A percentile compares a stretch with the other conserved stretches of the same genome.
phyloP scores from a whole-genome alignment of 2,888 invertebrate species.

The Stenichneumon culpator region DNA sequence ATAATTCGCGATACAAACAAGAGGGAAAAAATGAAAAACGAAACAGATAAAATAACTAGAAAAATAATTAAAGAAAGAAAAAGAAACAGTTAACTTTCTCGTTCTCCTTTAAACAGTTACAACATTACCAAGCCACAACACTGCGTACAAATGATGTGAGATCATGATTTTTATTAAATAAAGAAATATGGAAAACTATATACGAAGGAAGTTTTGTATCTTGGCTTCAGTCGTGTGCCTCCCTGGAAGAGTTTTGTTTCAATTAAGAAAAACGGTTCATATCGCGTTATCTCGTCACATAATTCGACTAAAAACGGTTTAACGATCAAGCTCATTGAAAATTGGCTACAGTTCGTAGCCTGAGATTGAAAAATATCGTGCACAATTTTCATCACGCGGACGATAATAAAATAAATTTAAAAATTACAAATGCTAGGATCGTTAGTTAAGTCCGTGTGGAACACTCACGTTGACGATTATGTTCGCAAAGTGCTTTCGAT shows the following conservation, averaged over 20 bases:
- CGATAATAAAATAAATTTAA: not conserved
- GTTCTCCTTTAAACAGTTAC: slow-evolving; percentile 62
- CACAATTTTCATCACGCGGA: slow-evolving; percentile 32
- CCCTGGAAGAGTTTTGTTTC: slow-evolving; percentile 49
- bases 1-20: slow-evolving; percentile 21
- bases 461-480: slow-evolving; percentile 31
- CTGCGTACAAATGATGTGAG: slow-evolving; percentile 72
- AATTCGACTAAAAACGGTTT: slow-evolving; percentile 44
- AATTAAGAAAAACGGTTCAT: not conserved
- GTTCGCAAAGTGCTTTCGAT: not conserved
- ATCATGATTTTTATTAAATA: slow-evolving; percentile 71
- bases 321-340: slow-evolving; percentile 50
- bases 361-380: slow-evolving; percentile 2
- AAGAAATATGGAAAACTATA: slow-evolving; percentile 64
- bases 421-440: slow-evolving; percentile 36
- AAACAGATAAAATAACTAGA: slow-evolving; percentile 33
- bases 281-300: slow-evolving; percentile 25
- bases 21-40: slow-evolving; percentile 40
- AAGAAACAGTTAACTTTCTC: slow-evolving; percentile 54
- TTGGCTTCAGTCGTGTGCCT: slow-evolving; percentile 69
- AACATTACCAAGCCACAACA: slow-evolving; percentile 71
- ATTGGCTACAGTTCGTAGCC: slow-evolving; percentile 48
- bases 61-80: slow-evolving; percentile 22
- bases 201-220: slow-evolving; percentile 68
- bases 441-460: slow-evolving; percentile 35